Percentiles rank a stretch among this genome's conserved stretches.
Evolutionary conservation across 1,140 invertebrate species (phyloP).

Genomic region (Drosophila orosa): DNA sequence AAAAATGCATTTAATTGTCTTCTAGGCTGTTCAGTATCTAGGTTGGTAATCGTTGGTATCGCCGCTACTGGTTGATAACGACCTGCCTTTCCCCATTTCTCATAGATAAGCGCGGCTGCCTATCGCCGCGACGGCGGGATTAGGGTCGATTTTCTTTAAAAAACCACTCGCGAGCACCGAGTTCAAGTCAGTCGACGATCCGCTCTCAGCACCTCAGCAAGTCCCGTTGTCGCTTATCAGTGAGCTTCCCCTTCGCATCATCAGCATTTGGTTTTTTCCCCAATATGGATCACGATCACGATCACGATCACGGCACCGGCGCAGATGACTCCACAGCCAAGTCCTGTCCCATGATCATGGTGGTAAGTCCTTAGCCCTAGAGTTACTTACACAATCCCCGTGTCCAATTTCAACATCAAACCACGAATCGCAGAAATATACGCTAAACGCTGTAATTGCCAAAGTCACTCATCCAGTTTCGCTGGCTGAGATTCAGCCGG

Average conservation of each 20-base stretch:
- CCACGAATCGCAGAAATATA: constrained; percentile 3
- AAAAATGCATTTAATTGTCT: constrained; percentile 1
- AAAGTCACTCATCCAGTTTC: constrained; percentile 26
- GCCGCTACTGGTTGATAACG: constrained; percentile 58
- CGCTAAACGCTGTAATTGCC: constrained; percentile 21
- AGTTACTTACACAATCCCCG: constrained; percentile 4
- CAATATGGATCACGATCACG: constrained; percentile 55
- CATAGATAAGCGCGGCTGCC: constrained; percentile 64
- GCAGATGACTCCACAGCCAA: constrained; percentile 26
- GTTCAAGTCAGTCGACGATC: constrained; percentile 57
- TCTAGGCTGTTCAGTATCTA: neutral
- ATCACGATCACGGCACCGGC: constrained; percentile 43
- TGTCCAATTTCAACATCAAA: neutral
- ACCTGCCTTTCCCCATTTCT: constrained; percentile 56
- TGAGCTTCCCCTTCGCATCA: neutral
- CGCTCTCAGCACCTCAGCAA: constrained; percentile 65
- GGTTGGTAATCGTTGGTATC: constrained; percentile 43
- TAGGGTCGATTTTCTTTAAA: constrained; percentile 75
- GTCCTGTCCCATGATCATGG: constrained; percentile 72
- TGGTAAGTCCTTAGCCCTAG: constrained; percentile 56
- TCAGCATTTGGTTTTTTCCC: constrained; percentile 83
- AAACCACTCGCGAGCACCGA: constrained; percentile 54
- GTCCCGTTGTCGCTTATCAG: constrained; percentile 51
- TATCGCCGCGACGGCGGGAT: constrained; percentile 55
- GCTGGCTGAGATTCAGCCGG: constrained; percentile 13